These are phyloP conservation scores for Chiloscyllium plagiosum DNA, from an alignment of 2,113 vertebrate species.

Conservation along the genomic window DNA sequence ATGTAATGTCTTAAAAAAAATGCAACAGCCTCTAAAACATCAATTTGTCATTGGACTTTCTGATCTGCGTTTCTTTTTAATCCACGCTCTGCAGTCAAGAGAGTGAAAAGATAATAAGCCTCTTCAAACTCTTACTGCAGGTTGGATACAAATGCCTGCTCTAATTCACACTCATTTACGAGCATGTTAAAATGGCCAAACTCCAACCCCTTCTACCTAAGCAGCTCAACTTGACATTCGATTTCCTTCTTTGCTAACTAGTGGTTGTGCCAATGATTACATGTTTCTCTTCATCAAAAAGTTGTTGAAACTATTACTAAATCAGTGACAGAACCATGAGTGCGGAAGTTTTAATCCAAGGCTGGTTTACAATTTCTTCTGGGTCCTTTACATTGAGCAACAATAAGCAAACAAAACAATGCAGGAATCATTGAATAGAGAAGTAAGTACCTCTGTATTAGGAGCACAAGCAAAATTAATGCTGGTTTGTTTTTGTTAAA, in stretches of 20 bases:
- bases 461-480: neutral
- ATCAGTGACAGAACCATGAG: neutral
- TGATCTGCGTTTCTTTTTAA: neutral
- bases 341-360: constrained; percentile 19
- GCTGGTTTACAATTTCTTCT: neutral
- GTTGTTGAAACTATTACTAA: constrained; percentile 32
- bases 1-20: neutral
- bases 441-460: neutral
- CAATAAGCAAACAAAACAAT: neutral
- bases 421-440: neutral
- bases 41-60: constrained; percentile 3
- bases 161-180: constrained; percentile 57
- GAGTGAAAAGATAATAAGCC: constrained; percentile 64
- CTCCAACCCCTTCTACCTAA: constrained; percentile 47
- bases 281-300: constrained; percentile 32
- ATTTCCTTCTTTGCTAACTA: constrained; percentile 30
- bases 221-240: constrained; percentile 27
- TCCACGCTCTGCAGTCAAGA: neutral
- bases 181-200: constrained; percentile 54
- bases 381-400: neutral
- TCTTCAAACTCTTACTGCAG: constrained; percentile 59
- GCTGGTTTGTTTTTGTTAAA: neutral
- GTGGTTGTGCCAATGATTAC: constrained; percentile 33
- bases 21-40: neutral
- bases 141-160: constrained; percentile 58